Evolutionary conservation across 2,888 invertebrate species (phyloP).

Genomic region (Clostera curtula): DNA sequence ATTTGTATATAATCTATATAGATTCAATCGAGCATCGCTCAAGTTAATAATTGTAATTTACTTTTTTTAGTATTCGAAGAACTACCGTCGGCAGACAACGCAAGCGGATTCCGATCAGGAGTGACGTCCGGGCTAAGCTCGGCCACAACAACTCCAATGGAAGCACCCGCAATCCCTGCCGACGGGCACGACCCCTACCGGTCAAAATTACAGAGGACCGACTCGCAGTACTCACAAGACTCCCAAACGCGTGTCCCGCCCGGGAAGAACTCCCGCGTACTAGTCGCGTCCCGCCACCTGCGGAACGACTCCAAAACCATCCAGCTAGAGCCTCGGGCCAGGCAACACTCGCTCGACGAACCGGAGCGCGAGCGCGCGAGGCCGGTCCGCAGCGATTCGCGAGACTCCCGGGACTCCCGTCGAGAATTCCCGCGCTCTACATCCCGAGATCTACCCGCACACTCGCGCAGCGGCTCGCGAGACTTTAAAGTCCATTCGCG

Average conservation of each 20-base stretch:
- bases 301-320: slow-evolving; percentile 79
- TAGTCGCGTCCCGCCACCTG: slow-evolving; percentile 71
- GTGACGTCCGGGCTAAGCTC: slow-evolving; percentile 57
- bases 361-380: slow-evolving; percentile 33
- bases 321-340: slow-evolving; percentile 75
- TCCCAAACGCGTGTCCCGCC: slow-evolving; percentile 28
- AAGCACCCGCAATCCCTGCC: slow-evolving; percentile 20
- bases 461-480: slow-evolving; percentile 38
- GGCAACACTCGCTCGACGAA: slow-evolving; percentile 50
- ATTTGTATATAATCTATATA: background rate
- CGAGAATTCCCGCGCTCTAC: slow-evolving; percentile 37
- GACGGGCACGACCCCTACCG: slow-evolving; percentile 18
- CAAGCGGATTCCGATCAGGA: slow-evolving; percentile 61
- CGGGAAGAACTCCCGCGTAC: slow-evolving; percentile 52
- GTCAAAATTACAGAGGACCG: slow-evolving; percentile 49
- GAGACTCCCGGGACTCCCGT: slow-evolving; percentile 34
- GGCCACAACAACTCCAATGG: slow-evolving; percentile 53
- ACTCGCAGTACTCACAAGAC: slow-evolving; percentile 59
- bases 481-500: slow-evolving; percentile 65
- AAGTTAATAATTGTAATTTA: too few species aligned
- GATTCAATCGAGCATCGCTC: too few species aligned
- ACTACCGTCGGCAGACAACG: slow-evolving; percentile 74
- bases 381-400: slow-evolving; percentile 36
- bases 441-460: slow-evolving; percentile 26
- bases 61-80: slow-evolving; percentile 81